These are phyloP conservation scores for Oxystoma pomonae DNA, from an alignment of 2,888 invertebrate genomes.

Conservation along the genomic window DNA sequence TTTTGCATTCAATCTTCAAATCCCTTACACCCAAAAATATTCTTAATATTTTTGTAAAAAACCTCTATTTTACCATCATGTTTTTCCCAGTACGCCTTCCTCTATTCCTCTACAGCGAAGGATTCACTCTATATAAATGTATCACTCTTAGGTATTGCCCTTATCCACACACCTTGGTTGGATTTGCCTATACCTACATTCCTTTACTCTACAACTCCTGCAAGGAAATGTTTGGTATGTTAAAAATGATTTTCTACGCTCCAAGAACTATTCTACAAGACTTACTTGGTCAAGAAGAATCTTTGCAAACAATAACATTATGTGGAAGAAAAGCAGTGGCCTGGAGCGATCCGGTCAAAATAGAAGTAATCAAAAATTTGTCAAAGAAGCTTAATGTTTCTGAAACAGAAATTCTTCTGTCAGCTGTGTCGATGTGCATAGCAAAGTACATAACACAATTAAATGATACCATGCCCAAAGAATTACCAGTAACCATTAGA, in stretches of 20 bases:
- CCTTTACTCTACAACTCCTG: constrained; percentile 47
- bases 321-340: constrained; percentile 69
- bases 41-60: constrained; percentile 37
- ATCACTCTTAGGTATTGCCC: constrained; percentile 40
- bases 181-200: constrained; percentile 45
- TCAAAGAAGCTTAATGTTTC: constrained; percentile 58
- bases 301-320: constrained; percentile 58
- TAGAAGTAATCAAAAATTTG: constrained; percentile 55
- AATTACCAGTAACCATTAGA: constrained; percentile 60
- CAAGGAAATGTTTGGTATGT: constrained; percentile 47
- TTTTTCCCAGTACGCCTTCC: constrained; percentile 42
- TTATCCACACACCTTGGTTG: constrained; percentile 42
- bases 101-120: constrained; percentile 45
- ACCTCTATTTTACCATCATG: constrained; percentile 39
- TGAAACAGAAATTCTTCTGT: constrained; percentile 60
- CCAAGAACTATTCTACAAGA: constrained; percentile 56
- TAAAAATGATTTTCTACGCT: constrained; percentile 47
- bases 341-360: constrained; percentile 64
- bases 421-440: constrained; percentile 60
- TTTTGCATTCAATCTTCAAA: constrained; percentile 43
- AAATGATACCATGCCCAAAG: constrained; percentile 50
- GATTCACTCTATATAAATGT: constrained; percentile 45
- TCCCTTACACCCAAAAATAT: constrained; percentile 49
- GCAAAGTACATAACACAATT: constrained; percentile 53
- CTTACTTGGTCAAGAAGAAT: constrained; percentile 54